Evolutionary conservation across 2,113 vertebrate species (phyloP), one percentile per base, ranked within the genome.

Genomic region (Pedetes capensis): DNA sequence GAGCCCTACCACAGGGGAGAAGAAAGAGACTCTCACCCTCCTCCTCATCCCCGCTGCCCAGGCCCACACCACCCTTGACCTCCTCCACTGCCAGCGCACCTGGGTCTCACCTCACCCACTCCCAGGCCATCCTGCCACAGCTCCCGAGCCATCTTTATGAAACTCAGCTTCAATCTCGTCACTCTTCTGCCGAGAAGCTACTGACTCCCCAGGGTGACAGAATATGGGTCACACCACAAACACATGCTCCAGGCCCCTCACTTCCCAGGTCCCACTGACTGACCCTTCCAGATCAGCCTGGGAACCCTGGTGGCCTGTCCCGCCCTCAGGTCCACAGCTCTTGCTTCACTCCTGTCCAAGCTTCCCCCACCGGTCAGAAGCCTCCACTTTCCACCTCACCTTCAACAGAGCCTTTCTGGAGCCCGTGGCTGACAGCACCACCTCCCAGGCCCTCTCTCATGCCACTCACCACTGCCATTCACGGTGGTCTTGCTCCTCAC

Each of bases 191-290:
- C 68, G 4, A 92, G 80, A 93, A 74, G 80, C 44, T 69, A 17
- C 0, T 4, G 37, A 29, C 18, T 57, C 25, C 17, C 69, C 68
- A 27, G 72, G 5, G 18, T 20, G 22, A 68, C 76, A 79, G 25
- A 59, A 25, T 3, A n/a, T 27, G 0, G 16, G 32, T 17, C 88
- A 74, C 0, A 3, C 2, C 22, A 6, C 37, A 89, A 2, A 78
- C 17, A 11, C 0, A 0, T 22, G 8, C 8, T 1, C n/a, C 13
- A 9, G 44, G 14, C 8, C 39, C 39, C n/a, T 5, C 51, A 37
- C 47, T 64, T 57, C 49, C 61, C 0, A 57, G 37, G 16, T 22
- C 82, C 57, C 7, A n/a, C 51, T 10, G 3, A 12, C 34, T 1
- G 23, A 18, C 82, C 55, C 55, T n/a, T 12, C 10, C 55, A 29